Conservation (phyloP, 1,140 invertebrate genomes). For the Leptestheria dahalacensis region DNA sequence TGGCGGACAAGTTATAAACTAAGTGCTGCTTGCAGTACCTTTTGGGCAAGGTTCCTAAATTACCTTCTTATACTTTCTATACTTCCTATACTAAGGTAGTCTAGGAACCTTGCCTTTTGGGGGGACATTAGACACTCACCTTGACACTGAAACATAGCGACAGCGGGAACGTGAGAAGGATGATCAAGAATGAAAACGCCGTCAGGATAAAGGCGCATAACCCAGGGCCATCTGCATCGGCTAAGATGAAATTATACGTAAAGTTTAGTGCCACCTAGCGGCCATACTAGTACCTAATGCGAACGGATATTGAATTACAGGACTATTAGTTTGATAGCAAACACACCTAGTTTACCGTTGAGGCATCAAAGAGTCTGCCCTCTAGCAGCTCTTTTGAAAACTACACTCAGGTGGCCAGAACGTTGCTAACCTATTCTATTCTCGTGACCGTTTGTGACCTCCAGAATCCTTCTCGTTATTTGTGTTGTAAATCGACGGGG, state of each 20-base stretch:
- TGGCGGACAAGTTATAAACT: slow-evolving; percentile 26
- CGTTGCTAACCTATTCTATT: no score
- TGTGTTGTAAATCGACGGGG: no score
- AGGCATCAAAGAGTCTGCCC: no score
- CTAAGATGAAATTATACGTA: slow-evolving; percentile 24
- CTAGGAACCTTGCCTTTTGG: background rate
- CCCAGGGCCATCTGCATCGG: slow-evolving; percentile 37
- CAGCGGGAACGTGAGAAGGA: slow-evolving; percentile 61
- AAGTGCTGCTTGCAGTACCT: background rate
- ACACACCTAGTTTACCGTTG: no score
- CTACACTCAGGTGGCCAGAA: no score
- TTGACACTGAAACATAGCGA: slow-evolving; percentile 74
- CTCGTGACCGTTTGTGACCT: no score
- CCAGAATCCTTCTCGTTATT: no score
- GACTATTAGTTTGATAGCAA: no score
- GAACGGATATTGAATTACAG: no score
- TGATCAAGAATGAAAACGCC: slow-evolving; percentile 55
- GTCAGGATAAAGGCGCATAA: slow-evolving; percentile 67
- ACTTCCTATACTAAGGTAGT: background rate
- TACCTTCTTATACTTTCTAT: background rate
- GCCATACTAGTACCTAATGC: no score
- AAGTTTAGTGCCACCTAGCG: background rate
- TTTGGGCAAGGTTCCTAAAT: slow-evolving; percentile 1
- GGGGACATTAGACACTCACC: slow-evolving; percentile 29
- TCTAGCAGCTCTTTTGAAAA: no score